Conservation (phyloP, 2,888 invertebrate species). For the Ennomos erosarius region DNA sequence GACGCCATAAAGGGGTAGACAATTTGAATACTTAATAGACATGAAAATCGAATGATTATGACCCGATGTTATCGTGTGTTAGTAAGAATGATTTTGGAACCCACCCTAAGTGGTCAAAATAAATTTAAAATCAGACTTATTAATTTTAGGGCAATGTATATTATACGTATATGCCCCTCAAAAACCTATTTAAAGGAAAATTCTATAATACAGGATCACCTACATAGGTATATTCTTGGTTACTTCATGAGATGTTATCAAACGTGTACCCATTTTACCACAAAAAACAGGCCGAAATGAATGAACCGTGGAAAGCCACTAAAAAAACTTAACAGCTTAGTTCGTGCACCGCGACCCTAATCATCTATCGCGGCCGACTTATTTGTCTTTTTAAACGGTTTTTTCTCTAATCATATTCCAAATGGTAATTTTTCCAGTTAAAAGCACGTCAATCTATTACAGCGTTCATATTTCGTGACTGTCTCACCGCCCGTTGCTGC, state of each 20-base stretch:
- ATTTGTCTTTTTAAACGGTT: conserved; percentile 46
- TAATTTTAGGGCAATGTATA: too few species aligned
- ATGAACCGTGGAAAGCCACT: conserved; percentile 63
- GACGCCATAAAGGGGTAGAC: conserved; percentile 61
- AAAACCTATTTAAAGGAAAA: too few species aligned
- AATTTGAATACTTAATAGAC: conserved; percentile 70
- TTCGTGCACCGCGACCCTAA: conserved; percentile 64
- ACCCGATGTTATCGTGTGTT: conserved; percentile 13
- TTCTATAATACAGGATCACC: too few species aligned
- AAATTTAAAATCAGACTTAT: too few species aligned
- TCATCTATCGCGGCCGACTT: conserved; percentile 53
- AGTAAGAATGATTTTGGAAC: not conserved
- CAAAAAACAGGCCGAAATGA: conserved; percentile 26
- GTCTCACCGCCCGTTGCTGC: conserved; percentile 35
- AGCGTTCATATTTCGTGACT: conserved; percentile 75
- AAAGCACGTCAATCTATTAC: conserved; percentile 82
- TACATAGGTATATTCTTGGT: too few species aligned
- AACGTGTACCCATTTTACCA: too few species aligned
- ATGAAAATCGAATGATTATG: conserved; percentile 9
- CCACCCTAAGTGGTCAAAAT: too few species aligned
- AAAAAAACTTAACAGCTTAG: conserved; percentile 57
- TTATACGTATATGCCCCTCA: too few species aligned
- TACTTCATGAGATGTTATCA: too few species aligned
- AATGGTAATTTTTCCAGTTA: conserved; percentile 64
- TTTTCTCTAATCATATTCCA: conserved; percentile 64